These are phyloP conservation scores for Trachelipus rathkii DNA, from an alignment of 1,140 invertebrate genomes.

Conservation along the genomic window DNA sequence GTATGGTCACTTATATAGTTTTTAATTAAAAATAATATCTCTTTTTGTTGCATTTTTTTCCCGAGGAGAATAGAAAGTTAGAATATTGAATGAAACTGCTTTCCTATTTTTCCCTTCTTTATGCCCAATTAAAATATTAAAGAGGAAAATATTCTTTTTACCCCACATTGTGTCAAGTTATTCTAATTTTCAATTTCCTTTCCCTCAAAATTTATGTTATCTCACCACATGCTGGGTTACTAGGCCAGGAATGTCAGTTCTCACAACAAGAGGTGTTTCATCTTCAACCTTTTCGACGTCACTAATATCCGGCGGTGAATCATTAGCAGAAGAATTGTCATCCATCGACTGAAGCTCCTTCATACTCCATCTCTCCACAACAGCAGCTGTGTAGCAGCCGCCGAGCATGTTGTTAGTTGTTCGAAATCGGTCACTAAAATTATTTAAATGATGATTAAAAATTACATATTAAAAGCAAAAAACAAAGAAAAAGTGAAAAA, in stretches of 20 bases:
- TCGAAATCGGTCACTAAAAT: slow-evolving; percentile 65
- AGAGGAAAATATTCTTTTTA: slow-evolving; percentile 2
- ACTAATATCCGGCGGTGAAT: background rate
- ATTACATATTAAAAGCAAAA: no score
- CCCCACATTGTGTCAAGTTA: background rate
- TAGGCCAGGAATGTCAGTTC: background rate
- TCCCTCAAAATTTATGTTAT: no score
- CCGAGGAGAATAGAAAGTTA: background rate
- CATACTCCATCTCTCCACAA: slow-evolving; percentile 77
- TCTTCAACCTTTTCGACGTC: background rate
- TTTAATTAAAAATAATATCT: background rate
- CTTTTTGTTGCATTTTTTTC: background rate
- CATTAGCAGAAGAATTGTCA: background rate
- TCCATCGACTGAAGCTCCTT: slow-evolving; percentile 68
- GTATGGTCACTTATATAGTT: background rate
- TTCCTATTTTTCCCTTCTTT: no score
- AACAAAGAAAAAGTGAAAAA: no score
- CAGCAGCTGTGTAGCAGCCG: slow-evolving; percentile 78
- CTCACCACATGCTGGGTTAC: background rate
- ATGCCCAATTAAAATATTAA: background rate
- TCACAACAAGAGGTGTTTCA: slow-evolving; percentile 6
- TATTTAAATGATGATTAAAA: background rate
- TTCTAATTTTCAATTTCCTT: background rate
- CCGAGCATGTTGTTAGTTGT: slow-evolving; percentile 85
- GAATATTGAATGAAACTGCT: no score